These are phyloP conservation scores for Epizoanthus scotinus DNA, from an alignment of 92 coral and sea anemone genomes.

Conservation along the genomic window DNA sequence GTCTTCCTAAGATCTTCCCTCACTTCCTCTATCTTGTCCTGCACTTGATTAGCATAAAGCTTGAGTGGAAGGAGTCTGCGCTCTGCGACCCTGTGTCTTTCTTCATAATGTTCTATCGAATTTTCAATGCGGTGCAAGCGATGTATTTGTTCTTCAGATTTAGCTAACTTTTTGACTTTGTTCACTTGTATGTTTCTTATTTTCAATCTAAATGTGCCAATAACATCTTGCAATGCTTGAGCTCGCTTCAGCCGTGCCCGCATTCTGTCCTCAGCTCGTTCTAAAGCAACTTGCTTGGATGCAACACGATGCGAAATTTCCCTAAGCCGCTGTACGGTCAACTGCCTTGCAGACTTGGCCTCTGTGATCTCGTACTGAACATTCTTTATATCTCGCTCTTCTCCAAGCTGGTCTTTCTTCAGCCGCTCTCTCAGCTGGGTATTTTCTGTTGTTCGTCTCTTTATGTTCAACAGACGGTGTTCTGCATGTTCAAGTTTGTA, in stretches of 20 bases:
- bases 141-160: conserved; percentile 49
- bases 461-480: conserved; percentile 52
- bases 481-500: conserved; percentile 53
- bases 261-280: conserved; percentile 69
- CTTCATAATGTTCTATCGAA: conserved; percentile 54
- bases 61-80: conserved; percentile 66
- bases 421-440: conserved; percentile 51
- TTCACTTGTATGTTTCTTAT: conserved; percentile 46
- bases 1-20: conserved; percentile 51
- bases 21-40: conserved; percentile 59
- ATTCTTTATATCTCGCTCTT: conserved; percentile 55
- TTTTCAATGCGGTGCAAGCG: conserved; percentile 62
- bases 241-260: conserved; percentile 55
- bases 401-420: conserved; percentile 55
- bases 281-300: conserved; percentile 50
- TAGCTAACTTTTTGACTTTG: conserved; percentile 38
- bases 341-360: conserved; percentile 66
- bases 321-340: conserved; percentile 54
- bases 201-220: conserved; percentile 67
- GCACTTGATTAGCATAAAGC: conserved; percentile 70
- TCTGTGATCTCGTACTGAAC: conserved; percentile 66
- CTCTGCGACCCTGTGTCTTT: conserved; percentile 69
- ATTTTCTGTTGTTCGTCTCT: conserved; percentile 64
- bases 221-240: conserved; percentile 65
- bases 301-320: conserved; percentile 55